These are phyloP conservation scores for Epinephelus moara DNA, from an alignment of 2,113 vertebrate genomes.

Conservation along the genomic window DNA sequence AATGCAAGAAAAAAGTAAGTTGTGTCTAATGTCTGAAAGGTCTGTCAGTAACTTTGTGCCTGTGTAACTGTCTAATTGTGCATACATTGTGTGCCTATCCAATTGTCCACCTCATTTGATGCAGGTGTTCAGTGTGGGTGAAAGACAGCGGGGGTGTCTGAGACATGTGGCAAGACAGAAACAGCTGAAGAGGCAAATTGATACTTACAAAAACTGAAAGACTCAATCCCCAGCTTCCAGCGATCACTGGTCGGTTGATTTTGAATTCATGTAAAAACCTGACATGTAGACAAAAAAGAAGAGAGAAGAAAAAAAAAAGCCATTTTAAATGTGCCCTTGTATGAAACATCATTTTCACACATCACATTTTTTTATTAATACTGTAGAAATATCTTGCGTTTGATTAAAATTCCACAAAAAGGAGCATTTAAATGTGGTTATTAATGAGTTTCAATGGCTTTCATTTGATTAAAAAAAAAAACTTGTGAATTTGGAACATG, in stretches of 20 bases:
- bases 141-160: slow-evolving; percentile 67
- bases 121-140: slow-evolving; percentile 79
- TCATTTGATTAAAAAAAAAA: slow-evolving; percentile 1
- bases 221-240: slow-evolving; percentile 94
- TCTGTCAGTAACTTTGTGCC: slow-evolving; percentile 51
- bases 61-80: slow-evolving; percentile 72
- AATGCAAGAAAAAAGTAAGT: slow-evolving; percentile 19
- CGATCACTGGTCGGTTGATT: slow-evolving; percentile 92
- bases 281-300: slow-evolving; percentile 73
- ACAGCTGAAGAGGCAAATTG: slow-evolving; percentile 70
- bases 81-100: slow-evolving; percentile 74
- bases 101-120: slow-evolving; percentile 81
- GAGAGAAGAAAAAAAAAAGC: slow-evolving; percentile 2
- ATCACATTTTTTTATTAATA: neutral
- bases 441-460: neutral
- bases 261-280: slow-evolving; percentile 99
- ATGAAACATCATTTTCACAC: neutral
- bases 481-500: slow-evolving; percentile 14
- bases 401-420: neutral
- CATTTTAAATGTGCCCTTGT: slow-evolving; percentile 16
- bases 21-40: slow-evolving; percentile 28
- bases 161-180: slow-evolving; percentile 68
- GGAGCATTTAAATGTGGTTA: neutral
- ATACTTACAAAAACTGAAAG: slow-evolving; percentile 96
- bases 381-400: neutral